Evolutionary conservation across 2,113 vertebrate genomes (phyloP).

Genomic region (Etia nguti): DNA sequence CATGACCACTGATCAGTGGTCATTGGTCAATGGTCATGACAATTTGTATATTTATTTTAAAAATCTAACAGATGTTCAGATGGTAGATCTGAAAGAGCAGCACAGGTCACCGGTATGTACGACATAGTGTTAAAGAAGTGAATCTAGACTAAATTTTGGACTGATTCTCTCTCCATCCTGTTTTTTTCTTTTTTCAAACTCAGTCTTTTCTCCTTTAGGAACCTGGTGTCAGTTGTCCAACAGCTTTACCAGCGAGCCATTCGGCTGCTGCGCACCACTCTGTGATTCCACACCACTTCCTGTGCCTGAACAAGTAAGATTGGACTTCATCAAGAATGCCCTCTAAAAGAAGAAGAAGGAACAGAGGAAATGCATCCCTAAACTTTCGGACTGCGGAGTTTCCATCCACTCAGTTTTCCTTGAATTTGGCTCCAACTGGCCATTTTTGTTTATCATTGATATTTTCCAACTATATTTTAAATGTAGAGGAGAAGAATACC

Average conservation of each 20-base stretch:
- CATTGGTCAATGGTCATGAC: not conserved
- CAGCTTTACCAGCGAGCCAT: conserved; percentile 66
- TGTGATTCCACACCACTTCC: conserved; percentile 27
- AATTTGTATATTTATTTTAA: not conserved
- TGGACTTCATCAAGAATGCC: not conserved
- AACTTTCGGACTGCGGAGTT: not conserved
- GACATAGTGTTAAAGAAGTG: not conserved
- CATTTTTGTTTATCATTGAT: not conserved
- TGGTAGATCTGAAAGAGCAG: not conserved
- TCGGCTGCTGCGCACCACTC: conserved; percentile 53
- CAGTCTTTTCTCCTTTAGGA: conserved; percentile 34
- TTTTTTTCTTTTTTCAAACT: not conserved
- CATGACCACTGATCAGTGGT: not conserved
- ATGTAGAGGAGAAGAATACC: not conserved
- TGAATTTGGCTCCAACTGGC: not conserved
- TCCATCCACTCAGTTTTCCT: not conserved
- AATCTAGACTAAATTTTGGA: not conserved
- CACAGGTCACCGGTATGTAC: not conserved
- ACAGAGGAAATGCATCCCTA: not conserved
- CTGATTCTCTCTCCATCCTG: not conserved
- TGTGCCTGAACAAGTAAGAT: not conserved
- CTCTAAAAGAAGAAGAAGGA: not conserved
- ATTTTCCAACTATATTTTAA: not conserved
- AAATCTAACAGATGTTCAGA: not conserved
- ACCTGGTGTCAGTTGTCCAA: conserved; percentile 56